A percentile compares a stretch with the other conserved stretches of the same genome.
Evolutionary conservation across 2,113 vertebrate species (phyloP).

Genomic region (Tupaia tana): DNA sequence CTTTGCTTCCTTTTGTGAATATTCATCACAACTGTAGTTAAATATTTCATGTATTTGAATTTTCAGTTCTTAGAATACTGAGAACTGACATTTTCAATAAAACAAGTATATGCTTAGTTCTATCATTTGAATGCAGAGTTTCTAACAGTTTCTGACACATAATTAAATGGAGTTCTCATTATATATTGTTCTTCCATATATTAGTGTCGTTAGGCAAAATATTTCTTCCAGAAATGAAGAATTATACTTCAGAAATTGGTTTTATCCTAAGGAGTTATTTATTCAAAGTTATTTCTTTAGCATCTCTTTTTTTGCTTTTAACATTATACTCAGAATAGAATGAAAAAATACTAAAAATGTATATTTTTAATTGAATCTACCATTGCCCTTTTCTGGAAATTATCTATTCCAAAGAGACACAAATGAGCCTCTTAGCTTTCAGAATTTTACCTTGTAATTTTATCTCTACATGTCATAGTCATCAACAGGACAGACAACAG

Average conservation of each 20-base stretch:
- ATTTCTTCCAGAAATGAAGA: background rate
- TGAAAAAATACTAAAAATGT: background rate
- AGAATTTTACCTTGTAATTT: background rate
- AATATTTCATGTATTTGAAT: background rate
- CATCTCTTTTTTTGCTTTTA: background rate
- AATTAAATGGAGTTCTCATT: background rate
- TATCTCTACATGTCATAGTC: background rate
- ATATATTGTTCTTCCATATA: background rate
- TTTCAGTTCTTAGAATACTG: background rate
- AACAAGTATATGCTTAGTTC: background rate
- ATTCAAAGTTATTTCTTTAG: conserved; percentile 17
- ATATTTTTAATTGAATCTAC: background rate
- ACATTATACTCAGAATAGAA: background rate
- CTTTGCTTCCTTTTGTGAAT: background rate
- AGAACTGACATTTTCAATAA: background rate
- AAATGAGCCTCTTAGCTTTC: background rate
- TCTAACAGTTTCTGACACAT: background rate
- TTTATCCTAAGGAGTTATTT: background rate
- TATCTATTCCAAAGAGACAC: background rate
- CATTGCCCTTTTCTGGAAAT: background rate
- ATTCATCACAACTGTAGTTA: background rate
- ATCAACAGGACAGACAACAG: background rate
- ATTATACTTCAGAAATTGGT: background rate
- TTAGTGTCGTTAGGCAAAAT: background rate
- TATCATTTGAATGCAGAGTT: background rate